phyloP scores from a whole-genome alignment of 2,113 vertebrate genomes.

The Malurus melanocephalus region DNA sequence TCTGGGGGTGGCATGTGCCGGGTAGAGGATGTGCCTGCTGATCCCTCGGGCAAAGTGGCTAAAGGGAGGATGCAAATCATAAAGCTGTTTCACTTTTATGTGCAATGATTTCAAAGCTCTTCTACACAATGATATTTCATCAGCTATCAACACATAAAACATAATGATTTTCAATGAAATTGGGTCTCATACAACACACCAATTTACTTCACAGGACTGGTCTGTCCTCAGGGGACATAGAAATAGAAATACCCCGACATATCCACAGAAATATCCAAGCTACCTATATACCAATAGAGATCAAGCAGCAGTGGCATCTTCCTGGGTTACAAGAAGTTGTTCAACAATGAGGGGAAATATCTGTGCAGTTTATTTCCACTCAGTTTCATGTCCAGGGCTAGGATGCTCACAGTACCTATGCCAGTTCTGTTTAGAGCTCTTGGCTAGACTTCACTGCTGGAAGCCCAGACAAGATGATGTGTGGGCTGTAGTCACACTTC shows the following conservation, averaged over 20 bases:
- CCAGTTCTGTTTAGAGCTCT: not conserved
- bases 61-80: not conserved
- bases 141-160: slow-evolving; percentile 5
- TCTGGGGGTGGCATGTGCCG: not conserved
- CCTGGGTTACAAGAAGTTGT: not conserved
- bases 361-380: not conserved
- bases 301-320: not conserved
- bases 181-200: not conserved
- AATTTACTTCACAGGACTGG: not conserved
- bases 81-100: not conserved
- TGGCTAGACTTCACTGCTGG: not conserved
- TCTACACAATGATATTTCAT: not conserved
- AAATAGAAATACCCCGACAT: not conserved
- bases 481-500: not conserved
- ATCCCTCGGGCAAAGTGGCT: not conserved
- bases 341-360: not conserved
- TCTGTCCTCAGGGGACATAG: not conserved
- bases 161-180: not conserved
- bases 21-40: not conserved
- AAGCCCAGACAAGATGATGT: not conserved
- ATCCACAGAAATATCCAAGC: not conserved
- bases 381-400: not conserved
- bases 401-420: not conserved
- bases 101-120: not conserved
- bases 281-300: not conserved